Evolutionary conservation across 2,888 invertebrate species (phyloP).

Genomic region (Ashinkailepas kermadecensis): DNA sequence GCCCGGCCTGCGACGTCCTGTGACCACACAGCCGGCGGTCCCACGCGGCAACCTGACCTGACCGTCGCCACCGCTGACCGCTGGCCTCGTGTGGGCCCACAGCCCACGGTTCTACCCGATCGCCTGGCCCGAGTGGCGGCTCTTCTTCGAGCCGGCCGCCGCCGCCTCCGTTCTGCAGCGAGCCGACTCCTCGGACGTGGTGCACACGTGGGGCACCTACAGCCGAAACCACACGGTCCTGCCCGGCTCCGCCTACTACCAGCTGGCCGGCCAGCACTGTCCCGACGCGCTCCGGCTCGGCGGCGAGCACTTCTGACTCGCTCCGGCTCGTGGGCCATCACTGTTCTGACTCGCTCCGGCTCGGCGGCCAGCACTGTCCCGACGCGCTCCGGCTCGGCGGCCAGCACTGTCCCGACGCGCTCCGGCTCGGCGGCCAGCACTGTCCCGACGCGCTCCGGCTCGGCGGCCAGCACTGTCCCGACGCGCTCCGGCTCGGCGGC

Average conservation of each 20-base stretch:
- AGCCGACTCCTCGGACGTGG: constrained; percentile 24
- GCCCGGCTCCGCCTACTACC: neutral
- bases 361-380: no score
- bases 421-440: neutral
- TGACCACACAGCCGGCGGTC: neutral
- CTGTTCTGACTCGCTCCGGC: neutral
- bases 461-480: no score
- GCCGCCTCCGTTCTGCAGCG: constrained; percentile 21
- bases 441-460: no score
- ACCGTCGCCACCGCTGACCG: neutral
- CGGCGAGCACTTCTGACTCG: neutral
- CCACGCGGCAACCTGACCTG: neutral
- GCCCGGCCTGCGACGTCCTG: neutral
- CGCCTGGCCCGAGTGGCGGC: constrained; percentile 10
- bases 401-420: neutral
- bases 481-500: no score
- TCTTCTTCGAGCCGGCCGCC: constrained; percentile 3
- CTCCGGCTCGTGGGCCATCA: neutral
- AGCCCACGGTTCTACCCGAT: constrained; percentile 21
- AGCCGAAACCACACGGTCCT: constrained; percentile 17
- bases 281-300: neutral
- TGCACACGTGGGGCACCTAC: constrained; percentile 31
- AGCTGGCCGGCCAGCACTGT: constrained; percentile 13
- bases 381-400: no score
- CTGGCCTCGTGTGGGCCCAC: neutral